Base-by-base conservation (phyloP, 2,888 invertebrate species). In the Agonopterix arenella region DNA sequence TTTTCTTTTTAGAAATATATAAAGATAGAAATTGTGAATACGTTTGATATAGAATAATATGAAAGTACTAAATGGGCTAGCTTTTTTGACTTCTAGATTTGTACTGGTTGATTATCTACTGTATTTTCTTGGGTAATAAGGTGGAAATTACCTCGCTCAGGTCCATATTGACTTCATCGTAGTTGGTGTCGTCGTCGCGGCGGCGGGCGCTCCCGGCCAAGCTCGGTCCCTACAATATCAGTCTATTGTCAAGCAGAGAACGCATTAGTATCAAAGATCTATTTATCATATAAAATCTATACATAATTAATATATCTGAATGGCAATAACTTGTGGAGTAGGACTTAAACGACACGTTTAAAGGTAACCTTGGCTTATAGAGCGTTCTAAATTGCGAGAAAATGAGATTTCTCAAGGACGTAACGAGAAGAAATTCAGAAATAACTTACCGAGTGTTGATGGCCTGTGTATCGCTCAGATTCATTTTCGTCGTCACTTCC, bases 401-500 rank as follows among this genome's bases (percentile, higher is more conserved):
- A 13, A 42, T 44, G 2, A 47, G 11, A 36, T 36, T 45, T 46
- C 43, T 61, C 72, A 73, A 76, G 70, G 71, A 64, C 68, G 60
- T 56, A 50, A 36, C 45, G 45, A 45, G 44, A 46, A 51, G 4
- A 44, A 40, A 40, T 28, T n/a, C 9, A 28, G 28, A 18, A 37
- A 44, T 57, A 60, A 76, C 84, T 83, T 69, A 89, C 89, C 80
- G 77, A 72, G 55, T 70, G 48, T 44, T 73, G 73, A 54, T 70
- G 73, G 56, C 64, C 11, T 60, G 56, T 74, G 76, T 70, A 76
- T 38, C 83, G 80, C 60, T 88, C 80, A 56, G 70, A 69, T 57
- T 93, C 93, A 65, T 90, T 91, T 55, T 95, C 95, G 64, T 95
- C 95, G 66, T 95, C 95, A 77, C 95, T 95, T 57, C 92, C 93